Base-by-base conservation (phyloP, 2,113 vertebrate species). In the Lagenorhynchus albirostris region DNA sequence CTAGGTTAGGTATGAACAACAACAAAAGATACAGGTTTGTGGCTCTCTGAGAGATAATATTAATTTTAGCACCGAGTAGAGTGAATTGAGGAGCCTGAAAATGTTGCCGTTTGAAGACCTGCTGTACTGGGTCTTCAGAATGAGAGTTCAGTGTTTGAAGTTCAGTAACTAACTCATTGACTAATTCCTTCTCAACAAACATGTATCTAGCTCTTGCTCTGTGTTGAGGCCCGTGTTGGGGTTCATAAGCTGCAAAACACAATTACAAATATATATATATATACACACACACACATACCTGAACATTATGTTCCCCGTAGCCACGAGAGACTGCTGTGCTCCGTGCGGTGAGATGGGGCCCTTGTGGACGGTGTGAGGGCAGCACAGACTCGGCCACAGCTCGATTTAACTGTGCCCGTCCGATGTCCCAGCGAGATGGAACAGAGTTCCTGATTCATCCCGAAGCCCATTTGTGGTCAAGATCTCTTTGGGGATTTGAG, bases 71-170 rank as follows among this genome's bases (percentile, higher is more conserved):
- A 2, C 60, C 23, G 77, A 91, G 36, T 83, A 9, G 50, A 47
- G 26, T 44, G 47, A 53, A 26, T 65, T 38, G 58, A 92, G 67
- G 63, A 41, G 25, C 29, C 31, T 65, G 41, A 20, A 41, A 67
- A 25, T 25, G n/a, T 85, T 67, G 65, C 58, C 2, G 3, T 79
- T 62, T 50, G 71, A 71, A 65, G 41, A 60, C 62, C n/a, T 4
- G 9, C 11, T 41, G 8, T 38, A 3, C n/a, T 62, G 65, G 58
- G 36, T 89, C 36, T 79, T 88, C 18, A 38, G 55, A 62, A 14
- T 68, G 91, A 68, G 65, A 70, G 74, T 89, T 80, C 33, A 65
- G 20, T 87, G 87, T 58, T 84, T 73, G 77, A 79, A 62, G 55
- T 89, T 96, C 5, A 18, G 50, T 50, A 41, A 53, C n/a, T 86